Percentiles rank a stretch among this genome's conserved stretches.
phyloP scores from a whole-genome alignment of 2,797 vertebrate genomes.

The Sparus aurata region DNA sequence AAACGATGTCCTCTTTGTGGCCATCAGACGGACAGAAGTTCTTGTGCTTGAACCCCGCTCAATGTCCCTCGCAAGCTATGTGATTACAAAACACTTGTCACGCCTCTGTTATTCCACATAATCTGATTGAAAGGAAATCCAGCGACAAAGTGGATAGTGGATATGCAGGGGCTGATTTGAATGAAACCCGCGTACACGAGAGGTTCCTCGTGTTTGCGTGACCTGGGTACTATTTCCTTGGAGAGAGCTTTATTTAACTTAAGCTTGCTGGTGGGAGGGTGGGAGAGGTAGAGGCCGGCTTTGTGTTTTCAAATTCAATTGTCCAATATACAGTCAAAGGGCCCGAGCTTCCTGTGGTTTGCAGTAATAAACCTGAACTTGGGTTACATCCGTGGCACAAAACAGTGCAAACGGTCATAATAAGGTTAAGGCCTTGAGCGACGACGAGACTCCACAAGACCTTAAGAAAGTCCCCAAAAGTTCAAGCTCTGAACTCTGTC shows the following conservation, averaged over 20 bases:
- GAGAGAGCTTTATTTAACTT: constrained; percentile 69
- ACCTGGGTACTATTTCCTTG: constrained; percentile 66
- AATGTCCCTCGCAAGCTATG: constrained; percentile 57
- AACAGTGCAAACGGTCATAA: constrained; percentile 48
- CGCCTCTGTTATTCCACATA: constrained; percentile 65
- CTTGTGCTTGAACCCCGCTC: constrained; percentile 55
- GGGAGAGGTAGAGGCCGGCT: constrained; percentile 56
- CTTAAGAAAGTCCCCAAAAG: constrained; percentile 18
- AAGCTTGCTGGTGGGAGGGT: constrained; percentile 58
- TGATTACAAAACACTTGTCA: constrained; percentile 78
- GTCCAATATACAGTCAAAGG: constrained; percentile 63
- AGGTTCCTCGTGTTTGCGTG: constrained; percentile 65
- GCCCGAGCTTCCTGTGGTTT: constrained; percentile 66
- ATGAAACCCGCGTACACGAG: constrained; percentile 39
- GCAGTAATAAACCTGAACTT: constrained; percentile 72
- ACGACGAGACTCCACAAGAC: constrained; percentile 19
- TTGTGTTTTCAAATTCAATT: constrained; percentile 79
- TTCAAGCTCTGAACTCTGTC: constrained; percentile 38
- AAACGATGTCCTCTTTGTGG: constrained; percentile 38
- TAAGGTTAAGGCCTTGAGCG: constrained; percentile 34
- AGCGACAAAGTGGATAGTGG: constrained; percentile 61
- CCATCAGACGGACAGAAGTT: constrained; percentile 47
- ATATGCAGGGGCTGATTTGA: constrained; percentile 44
- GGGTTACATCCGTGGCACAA: constrained; percentile 61
- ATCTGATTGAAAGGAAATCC: constrained; percentile 78